Percentiles rank a stretch among this genome's conserved stretches.
Evolutionary conservation across 1,140 invertebrate genomes (phyloP).

Genomic region (Pseudomyrmex dendroicus): DNA sequence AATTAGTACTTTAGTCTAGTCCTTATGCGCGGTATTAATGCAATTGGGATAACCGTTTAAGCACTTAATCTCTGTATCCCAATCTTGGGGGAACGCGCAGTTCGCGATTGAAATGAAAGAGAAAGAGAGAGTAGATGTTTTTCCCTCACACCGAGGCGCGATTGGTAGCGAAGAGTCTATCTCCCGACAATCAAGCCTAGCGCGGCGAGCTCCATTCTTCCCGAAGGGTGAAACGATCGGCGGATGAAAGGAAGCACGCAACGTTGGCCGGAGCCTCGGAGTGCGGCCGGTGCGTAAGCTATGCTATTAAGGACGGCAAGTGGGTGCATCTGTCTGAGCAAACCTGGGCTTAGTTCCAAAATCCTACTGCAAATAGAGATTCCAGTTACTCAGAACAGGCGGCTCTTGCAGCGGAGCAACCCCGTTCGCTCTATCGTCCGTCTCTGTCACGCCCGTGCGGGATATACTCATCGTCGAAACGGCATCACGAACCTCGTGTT

Average conservation of each 20-base stretch:
- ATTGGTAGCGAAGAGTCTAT: slow-evolving; percentile 48
- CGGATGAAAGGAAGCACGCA: slow-evolving; percentile 63
- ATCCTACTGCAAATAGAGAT: slow-evolving; percentile 76
- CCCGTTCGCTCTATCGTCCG: neutral
- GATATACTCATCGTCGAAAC: slow-evolving; percentile 24
- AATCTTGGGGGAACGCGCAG: slow-evolving; percentile 30
- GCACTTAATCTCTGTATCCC: slow-evolving; percentile 59
- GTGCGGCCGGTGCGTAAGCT: slow-evolving; percentile 72
- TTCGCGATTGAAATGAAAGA: slow-evolving; percentile 68
- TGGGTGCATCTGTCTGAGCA: slow-evolving; percentile 79
- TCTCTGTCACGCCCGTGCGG: neutral
- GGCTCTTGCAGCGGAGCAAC: neutral
- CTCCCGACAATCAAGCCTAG: slow-evolving; percentile 49
- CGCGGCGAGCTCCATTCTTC: slow-evolving; percentile 50
- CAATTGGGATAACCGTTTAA: slow-evolving; percentile 63
- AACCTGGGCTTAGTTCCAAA: slow-evolving; percentile 78
- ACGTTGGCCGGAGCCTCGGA: slow-evolving; percentile 17
- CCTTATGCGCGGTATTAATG: slow-evolving; percentile 19
- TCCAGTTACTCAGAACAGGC: slow-evolving; percentile 60
- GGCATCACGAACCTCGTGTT: neutral
- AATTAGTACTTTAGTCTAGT: slow-evolving; percentile 32
- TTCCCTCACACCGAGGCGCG: neutral
- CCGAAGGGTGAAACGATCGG: slow-evolving; percentile 35
- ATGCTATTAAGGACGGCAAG: slow-evolving; percentile 76
- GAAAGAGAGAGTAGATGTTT: slow-evolving; percentile 3